These are phyloP conservation scores for Crocuta crocuta DNA, from an alignment of 2,113 vertebrate genomes.

Conservation along the genomic window DNA sequence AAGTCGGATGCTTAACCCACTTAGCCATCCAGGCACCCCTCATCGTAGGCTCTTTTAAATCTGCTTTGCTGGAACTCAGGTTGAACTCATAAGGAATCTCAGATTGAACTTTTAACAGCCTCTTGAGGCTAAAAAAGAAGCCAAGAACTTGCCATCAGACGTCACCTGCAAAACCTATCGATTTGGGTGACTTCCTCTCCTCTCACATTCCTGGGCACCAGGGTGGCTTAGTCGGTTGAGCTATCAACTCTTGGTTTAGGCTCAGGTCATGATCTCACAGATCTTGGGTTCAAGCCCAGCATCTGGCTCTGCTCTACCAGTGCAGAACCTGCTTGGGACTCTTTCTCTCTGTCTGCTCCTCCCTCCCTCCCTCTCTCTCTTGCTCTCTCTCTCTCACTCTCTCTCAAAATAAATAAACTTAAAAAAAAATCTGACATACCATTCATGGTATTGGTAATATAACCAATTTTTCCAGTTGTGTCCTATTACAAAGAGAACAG, in stretches of 20 bases:
- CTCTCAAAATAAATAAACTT: too few relatives aligned
- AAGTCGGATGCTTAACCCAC: too few relatives aligned
- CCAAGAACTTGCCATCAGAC: not conserved
- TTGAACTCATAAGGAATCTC: not conserved
- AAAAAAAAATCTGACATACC: not conserved
- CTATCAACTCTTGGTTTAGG: too few relatives aligned
- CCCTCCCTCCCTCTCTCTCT: too few relatives aligned
- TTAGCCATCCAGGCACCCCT: not conserved
- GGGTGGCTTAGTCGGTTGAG: too few relatives aligned
- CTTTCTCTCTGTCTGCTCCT: too few relatives aligned
- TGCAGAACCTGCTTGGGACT: too few relatives aligned
- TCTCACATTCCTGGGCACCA: not conserved
- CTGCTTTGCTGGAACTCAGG: not conserved
- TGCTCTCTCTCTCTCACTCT: too few relatives aligned
- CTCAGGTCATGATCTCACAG: too few relatives aligned
- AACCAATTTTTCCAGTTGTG: not conserved
- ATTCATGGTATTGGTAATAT: not conserved
- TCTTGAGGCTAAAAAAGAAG: not conserved
- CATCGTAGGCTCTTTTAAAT: not conserved
- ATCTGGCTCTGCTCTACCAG: too few relatives aligned
- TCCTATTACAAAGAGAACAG: not conserved
- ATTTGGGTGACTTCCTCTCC: not conserved
- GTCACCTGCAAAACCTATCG: not conserved
- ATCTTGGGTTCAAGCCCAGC: too few relatives aligned
- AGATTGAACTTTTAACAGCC: not conserved